phyloP scores from a whole-genome alignment of 2,113 vertebrate species.

The Poecile atricapillus region DNA sequence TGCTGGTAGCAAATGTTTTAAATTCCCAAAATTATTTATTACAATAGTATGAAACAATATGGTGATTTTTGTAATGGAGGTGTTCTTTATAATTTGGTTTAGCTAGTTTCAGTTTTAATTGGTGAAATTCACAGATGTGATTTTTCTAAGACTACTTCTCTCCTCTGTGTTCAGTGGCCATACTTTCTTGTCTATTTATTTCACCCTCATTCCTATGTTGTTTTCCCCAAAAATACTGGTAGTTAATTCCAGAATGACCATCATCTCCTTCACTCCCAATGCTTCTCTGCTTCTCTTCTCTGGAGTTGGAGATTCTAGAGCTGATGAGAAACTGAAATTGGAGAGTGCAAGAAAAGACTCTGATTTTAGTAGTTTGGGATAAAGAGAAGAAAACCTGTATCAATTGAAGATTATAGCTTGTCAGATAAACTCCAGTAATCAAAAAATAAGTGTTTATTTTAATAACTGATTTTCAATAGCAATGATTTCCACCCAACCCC shows the following conservation, averaged over 20 bases:
- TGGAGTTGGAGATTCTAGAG: not conserved
- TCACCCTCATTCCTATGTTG: not conserved
- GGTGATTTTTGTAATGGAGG: not conserved
- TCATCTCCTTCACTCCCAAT: not conserved
- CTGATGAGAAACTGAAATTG: not conserved
- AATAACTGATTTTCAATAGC: not conserved
- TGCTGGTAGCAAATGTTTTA: not conserved
- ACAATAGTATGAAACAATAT: not conserved
- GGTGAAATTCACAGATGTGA: not conserved
- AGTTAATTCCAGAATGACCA: not conserved
- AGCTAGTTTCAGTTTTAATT: not conserved
- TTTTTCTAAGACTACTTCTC: not conserved
- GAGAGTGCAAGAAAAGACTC: not conserved
- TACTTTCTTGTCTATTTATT: not conserved
- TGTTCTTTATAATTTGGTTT: not conserved
- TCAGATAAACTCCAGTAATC: not conserved
- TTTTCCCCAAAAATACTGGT: not conserved
- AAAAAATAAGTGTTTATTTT: not conserved
- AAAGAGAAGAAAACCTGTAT: not conserved
- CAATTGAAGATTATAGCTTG: not conserved
- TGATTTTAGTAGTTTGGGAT: not conserved
- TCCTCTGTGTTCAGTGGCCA: not conserved
- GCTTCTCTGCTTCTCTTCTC: not conserved
- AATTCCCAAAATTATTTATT: not conserved
- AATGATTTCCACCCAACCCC: not conserved